A percentile compares a stretch with the other conserved stretches of the same genome.
These are phyloP conservation scores for Congeria kusceri DNA, from an alignment of 2,888 invertebrate species.

Conservation along the genomic window DNA sequence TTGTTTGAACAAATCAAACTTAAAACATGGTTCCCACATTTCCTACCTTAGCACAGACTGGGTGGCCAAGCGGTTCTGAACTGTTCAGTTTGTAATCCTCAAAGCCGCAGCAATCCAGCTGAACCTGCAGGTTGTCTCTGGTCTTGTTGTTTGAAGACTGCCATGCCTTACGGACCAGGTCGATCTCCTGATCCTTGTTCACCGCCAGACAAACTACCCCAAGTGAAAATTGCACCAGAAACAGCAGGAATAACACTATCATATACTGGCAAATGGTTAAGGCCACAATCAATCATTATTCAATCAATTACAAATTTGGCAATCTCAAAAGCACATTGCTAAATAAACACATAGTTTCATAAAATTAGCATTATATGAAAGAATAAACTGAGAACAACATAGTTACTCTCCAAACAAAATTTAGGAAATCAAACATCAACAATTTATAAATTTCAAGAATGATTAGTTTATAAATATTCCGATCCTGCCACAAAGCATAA, in stretches of 20 bases:
- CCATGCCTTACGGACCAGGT: slow-evolving; percentile 93
- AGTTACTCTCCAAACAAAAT: too few relatives aligned
- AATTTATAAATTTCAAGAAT: too few relatives aligned
- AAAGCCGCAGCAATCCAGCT: slow-evolving; percentile 95
- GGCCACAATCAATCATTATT: slow-evolving; percentile 15
- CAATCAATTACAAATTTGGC: not conserved
- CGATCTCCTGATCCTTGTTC: slow-evolving; percentile 93
- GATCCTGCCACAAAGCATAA: too few relatives aligned
- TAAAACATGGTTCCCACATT: too few relatives aligned
- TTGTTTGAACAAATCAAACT: not conserved
- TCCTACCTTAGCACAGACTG: slow-evolving; percentile 73
- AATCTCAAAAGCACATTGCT: too few relatives aligned
- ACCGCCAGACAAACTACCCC: slow-evolving; percentile 98
- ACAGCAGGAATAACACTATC: slow-evolving; percentile 96
- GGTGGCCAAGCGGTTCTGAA: slow-evolving; percentile 70
- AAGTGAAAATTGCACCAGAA: slow-evolving; percentile 97
- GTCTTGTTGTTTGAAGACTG: slow-evolving; percentile 87
- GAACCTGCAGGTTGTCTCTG: slow-evolving; percentile 91
- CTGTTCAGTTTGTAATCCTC: slow-evolving; percentile 45
- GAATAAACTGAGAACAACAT: too few relatives aligned
- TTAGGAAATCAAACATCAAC: too few relatives aligned
- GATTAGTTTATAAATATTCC: too few relatives aligned
- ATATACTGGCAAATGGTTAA: slow-evolving; percentile 91
- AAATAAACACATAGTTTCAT: too few relatives aligned
- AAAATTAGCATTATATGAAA: too few relatives aligned